These are phyloP conservation scores for Notothenia rossii DNA, from an alignment of 2,113 vertebrate genomes.

Conservation along the genomic window DNA sequence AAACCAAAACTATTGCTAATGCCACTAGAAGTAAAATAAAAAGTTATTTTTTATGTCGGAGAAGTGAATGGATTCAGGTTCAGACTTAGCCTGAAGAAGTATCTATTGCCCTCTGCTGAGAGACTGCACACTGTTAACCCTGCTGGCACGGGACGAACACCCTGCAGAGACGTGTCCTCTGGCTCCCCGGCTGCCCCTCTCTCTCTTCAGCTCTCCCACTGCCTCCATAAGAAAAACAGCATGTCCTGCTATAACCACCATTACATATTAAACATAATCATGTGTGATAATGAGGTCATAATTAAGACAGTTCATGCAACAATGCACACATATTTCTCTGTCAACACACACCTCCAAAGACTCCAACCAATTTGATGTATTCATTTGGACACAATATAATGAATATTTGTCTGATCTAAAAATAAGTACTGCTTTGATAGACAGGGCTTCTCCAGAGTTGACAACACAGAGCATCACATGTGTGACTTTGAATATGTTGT, in stretches of 20 bases:
- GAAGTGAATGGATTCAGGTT: conserved; percentile 3
- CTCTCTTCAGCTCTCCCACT: conserved; percentile 30
- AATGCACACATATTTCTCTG: conserved; percentile 61
- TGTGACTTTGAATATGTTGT: no score
- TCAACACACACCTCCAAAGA: conserved; percentile 23
- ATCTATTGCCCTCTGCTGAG: conserved; percentile 33
- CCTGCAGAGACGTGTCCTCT: conserved; percentile 49
- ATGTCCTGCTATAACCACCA: conserved; percentile 60
- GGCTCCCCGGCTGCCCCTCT: conserved; percentile 39
- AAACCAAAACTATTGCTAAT: neutral
- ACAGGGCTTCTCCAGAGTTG: no score
- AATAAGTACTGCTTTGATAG: neutral
- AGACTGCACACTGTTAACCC: conserved; percentile 47
- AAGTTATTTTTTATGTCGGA: neutral
- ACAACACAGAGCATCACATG: no score
- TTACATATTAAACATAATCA: conserved; percentile 65
- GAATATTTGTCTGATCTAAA: neutral
- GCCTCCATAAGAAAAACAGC: conserved; percentile 54
- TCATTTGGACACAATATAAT: neutral
- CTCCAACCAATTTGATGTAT: conserved; percentile 4
- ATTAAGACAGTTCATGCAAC: conserved; percentile 61
- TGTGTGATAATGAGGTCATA: conserved; percentile 56
- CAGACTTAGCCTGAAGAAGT: conserved; percentile 14
- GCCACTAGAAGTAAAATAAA: neutral
- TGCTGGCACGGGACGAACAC: conserved; percentile 41